These are phyloP conservation scores for Lutjanus erythropterus DNA, from an alignment of 2,113 vertebrate genomes.

Conservation along the genomic window DNA sequence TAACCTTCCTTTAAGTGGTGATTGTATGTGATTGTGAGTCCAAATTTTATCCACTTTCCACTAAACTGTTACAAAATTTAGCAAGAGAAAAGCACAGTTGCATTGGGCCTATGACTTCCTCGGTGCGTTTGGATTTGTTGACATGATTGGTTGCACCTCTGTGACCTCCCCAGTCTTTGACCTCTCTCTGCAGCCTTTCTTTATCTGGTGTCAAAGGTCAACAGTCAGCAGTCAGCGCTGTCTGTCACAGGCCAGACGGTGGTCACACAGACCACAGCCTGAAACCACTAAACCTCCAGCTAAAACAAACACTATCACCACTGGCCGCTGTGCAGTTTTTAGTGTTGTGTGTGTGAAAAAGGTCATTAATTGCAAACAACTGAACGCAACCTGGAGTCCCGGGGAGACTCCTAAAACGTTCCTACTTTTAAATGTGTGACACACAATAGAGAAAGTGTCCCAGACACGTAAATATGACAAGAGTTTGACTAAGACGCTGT, in stretches of 20 bases:
- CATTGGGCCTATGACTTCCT: constrained; percentile 24
- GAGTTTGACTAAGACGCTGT: constrained; percentile 32
- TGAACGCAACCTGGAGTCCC: background rate
- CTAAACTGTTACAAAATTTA: background rate
- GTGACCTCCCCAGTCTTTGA: constrained; percentile 54
- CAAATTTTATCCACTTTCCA: background rate
- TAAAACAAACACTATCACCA: constrained; percentile 51
- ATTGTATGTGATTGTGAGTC: background rate
- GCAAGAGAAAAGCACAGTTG: background rate
- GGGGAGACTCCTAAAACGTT: constrained; percentile 1
- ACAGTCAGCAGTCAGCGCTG: constrained; percentile 53
- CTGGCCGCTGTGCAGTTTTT: constrained; percentile 20
- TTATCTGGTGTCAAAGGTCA: constrained; percentile 73
- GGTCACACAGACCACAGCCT: constrained; percentile 30
- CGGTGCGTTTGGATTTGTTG: constrained; percentile 49
- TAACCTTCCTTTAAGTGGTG: background rate
- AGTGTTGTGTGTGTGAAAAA: constrained; percentile 40
- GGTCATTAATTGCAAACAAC: constrained; percentile 59
- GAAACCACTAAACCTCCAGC: constrained; percentile 36
- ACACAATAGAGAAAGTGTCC: constrained; percentile 43
- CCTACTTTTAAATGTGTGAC: constrained; percentile 30
- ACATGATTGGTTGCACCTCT: constrained; percentile 60
- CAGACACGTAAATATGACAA: constrained; percentile 37
- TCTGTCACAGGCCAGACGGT: constrained; percentile 62
- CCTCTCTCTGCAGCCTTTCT: constrained; percentile 47